These are phyloP conservation scores for Leptodactylus fuscus DNA, from an alignment of 2,113 vertebrate species.

Conservation along the genomic window DNA sequence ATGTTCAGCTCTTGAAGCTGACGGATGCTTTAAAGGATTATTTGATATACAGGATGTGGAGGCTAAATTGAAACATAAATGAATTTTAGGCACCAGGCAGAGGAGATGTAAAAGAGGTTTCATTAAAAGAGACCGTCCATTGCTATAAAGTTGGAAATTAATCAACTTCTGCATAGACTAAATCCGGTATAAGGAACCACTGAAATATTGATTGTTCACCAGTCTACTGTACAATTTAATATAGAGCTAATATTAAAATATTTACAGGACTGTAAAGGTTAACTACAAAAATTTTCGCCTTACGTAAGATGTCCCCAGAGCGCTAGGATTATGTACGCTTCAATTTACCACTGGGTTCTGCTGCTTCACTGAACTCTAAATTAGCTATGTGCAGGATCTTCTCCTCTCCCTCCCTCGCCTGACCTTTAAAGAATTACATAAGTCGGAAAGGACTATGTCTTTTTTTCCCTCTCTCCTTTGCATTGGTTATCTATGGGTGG, in stretches of 20 bases:
- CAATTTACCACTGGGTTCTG: conserved; percentile 48
- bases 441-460: conserved; percentile 27
- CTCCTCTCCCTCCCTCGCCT: conserved; percentile 49
- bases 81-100: conserved; percentile 16
- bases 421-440: conserved; percentile 58
- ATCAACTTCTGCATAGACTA: background rate
- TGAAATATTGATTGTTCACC: conserved; percentile 17
- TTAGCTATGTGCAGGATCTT: conserved; percentile 50
- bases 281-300: conserved; percentile 26
- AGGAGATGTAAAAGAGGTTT: background rate
- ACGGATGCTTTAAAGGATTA: background rate
- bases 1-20: background rate
- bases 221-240: background rate
- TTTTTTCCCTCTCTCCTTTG: background rate
- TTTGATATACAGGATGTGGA: background rate
- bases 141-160: background rate
- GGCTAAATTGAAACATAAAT: conserved; percentile 4
- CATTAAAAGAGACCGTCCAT: background rate
- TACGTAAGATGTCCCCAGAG: conserved; percentile 48
- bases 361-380: conserved; percentile 51
- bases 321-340: conserved; percentile 52
- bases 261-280: conserved; percentile 40
- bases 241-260: conserved; percentile 14
- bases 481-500: conserved; percentile 25
- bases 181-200: background rate